Conservation (phyloP, 2,888 invertebrate species). For the Hyppa rectilinea region DNA sequence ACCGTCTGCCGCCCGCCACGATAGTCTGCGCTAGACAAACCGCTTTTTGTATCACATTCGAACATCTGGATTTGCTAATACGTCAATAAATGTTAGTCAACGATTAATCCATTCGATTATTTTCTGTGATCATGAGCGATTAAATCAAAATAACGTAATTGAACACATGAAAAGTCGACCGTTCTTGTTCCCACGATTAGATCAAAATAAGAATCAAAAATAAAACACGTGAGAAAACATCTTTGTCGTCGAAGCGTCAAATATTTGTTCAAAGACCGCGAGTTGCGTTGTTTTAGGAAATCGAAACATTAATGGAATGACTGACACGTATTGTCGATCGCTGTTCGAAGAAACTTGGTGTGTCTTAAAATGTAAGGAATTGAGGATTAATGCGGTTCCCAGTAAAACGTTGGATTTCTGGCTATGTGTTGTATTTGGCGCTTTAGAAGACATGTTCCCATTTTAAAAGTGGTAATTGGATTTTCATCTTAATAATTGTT, state of each 20-base stretch:
- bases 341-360: conserved; percentile 81
- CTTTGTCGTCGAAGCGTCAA: conserved; percentile 83
- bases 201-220: conserved; percentile 59
- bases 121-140: conserved; percentile 15
- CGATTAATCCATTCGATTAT: conserved; percentile 10
- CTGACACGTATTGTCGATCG: conserved; percentile 85
- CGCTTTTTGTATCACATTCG: conserved; percentile 81
- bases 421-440: conserved; percentile 50
- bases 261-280: conserved; percentile 83
- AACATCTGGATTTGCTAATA: conserved; percentile 71
- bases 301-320: conserved; percentile 87
- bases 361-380: conserved; percentile 81
- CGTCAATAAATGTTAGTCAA: conserved; percentile 44
- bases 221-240: conserved; percentile 79
- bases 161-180: conserved; percentile 10
- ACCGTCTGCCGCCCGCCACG: conserved; percentile 80
- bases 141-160: conserved; percentile 26
- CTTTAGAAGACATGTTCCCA: conserved; percentile 3
- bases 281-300: conserved; percentile 86
- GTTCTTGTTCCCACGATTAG: conserved; percentile 78
- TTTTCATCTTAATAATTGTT: background rate
- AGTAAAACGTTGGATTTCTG: conserved; percentile 64
- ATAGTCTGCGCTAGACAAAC: conserved; percentile 84
- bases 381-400: conserved; percentile 73
- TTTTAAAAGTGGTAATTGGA: background rate